A percentile compares a stretch with the other conserved stretches of the same genome.
Evolutionary conservation across 2,797 vertebrate genomes (phyloP).

Genomic region (Mus caroli): DNA sequence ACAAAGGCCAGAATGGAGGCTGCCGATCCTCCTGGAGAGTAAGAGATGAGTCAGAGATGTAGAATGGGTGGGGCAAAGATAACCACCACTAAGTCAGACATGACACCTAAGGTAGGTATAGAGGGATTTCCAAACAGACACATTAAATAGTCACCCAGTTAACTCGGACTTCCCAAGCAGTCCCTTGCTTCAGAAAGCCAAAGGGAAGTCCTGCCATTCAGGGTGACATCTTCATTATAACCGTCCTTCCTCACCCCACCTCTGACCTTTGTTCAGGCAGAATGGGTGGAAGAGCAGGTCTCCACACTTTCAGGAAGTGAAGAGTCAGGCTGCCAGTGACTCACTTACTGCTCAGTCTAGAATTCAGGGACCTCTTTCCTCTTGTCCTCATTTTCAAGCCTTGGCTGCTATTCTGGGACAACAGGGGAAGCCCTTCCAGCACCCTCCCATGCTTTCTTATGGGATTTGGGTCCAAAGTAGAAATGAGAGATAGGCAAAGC

Average conservation of each 20-base stretch:
- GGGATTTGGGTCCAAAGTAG: not conserved
- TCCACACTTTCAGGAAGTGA: not conserved
- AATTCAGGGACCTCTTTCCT: not conserved
- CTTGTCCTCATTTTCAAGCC: not conserved
- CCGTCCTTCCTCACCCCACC: not conserved
- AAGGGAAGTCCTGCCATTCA: not conserved
- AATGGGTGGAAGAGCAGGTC: not conserved
- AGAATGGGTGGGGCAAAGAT: not conserved
- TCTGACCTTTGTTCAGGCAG: not conserved
- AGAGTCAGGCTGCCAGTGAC: constrained; percentile 10
- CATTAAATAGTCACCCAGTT: not conserved
- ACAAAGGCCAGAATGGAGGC: not conserved
- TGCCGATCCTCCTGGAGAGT: not conserved
- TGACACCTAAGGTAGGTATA: not conserved
- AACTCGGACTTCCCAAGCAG: not conserved
- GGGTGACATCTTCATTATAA: not conserved
- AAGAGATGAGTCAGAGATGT: not conserved
- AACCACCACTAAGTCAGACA: not conserved
- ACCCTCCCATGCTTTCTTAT: not conserved
- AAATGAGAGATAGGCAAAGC: not conserved
- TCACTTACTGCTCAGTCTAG: constrained; percentile 31
- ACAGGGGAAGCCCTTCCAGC: not conserved
- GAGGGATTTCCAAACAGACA: not conserved
- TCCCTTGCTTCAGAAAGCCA: not conserved
- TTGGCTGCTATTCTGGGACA: not conserved